Conservation (phyloP, 2,888 invertebrate genomes). For the Artemia sinica region DNA sequence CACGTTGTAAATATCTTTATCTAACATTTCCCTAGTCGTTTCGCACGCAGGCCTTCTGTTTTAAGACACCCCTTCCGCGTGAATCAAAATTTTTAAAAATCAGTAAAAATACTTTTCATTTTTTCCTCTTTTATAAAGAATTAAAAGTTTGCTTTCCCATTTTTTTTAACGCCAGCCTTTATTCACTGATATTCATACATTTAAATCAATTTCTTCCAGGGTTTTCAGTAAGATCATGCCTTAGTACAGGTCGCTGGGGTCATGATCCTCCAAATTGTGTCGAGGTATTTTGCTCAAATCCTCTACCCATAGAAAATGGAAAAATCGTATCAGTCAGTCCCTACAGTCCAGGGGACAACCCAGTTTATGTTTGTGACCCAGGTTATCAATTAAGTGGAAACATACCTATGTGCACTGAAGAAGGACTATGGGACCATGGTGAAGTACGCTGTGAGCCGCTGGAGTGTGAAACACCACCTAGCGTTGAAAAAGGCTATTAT, state of each 20-base stretch:
- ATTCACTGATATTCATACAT: too few relatives aligned
- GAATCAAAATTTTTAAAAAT: too few relatives aligned
- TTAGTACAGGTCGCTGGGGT: constrained; percentile 24
- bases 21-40: too few relatives aligned
- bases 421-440: constrained; percentile 14
- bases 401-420: neutral
- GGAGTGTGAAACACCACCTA: constrained; percentile 13
- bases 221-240: constrained; percentile 19
- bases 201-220: constrained; percentile 17
- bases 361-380: constrained; percentile 9
- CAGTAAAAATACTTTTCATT: too few relatives aligned
- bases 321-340: neutral
- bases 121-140: too few relatives aligned
- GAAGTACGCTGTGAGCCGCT: constrained; percentile 5
- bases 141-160: too few relatives aligned
- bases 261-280: constrained; percentile 21
- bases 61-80: too few relatives aligned
- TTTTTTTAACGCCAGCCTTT: too few relatives aligned
- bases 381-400: neutral
- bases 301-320: constrained; percentile 2
- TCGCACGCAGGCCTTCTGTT: too few relatives aligned
- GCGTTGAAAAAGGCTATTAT: constrained; percentile 18
- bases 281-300: constrained; percentile 14
- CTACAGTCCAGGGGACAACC: constrained; percentile 15
- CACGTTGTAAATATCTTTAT: too few relatives aligned